Evolutionary conservation across 2,888 invertebrate genomes (phyloP).

Genomic region (Mantis religiosa): DNA sequence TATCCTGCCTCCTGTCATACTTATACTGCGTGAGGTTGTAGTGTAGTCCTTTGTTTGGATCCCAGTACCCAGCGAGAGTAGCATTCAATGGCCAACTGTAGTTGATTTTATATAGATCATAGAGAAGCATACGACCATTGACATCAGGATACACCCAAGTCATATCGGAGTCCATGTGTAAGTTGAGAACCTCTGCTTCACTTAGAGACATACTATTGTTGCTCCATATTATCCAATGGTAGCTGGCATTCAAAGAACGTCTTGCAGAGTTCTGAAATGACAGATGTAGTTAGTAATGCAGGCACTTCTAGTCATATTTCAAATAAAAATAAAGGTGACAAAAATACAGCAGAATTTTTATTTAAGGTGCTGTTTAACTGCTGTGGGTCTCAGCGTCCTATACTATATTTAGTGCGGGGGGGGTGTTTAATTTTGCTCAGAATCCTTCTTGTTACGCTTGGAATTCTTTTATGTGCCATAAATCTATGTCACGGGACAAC

Average conservation of each 20-base stretch:
- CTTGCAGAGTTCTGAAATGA: conserved; percentile 8
- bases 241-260: conserved; percentile 36
- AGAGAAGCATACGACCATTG: conserved; percentile 32
- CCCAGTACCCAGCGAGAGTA: conserved; percentile 35
- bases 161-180: conserved; percentile 38
- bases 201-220: conserved; percentile 29
- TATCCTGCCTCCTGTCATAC: conserved; percentile 33
- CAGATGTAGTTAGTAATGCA: no score
- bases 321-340: no score
- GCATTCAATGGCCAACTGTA: conserved; percentile 13
- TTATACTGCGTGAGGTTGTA: conserved; percentile 37
- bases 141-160: conserved; percentile 32
- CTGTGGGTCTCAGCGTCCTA: no score
- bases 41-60: conserved; percentile 31
- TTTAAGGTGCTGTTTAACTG: no score
- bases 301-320: no score
- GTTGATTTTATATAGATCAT: conserved; percentile 38
- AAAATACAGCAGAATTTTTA: no score
- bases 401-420: no score
- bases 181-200: conserved; percentile 33
- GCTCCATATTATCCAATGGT: conserved; percentile 38
- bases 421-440: no score
- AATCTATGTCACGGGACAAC: no score
- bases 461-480: no score
- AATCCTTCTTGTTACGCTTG: no score